Percentiles rank a stretch among this genome's conserved stretches.
Evolutionary conservation across 2,888 invertebrate species (phyloP).

Genomic region (Eupithecia exiguata): DNA sequence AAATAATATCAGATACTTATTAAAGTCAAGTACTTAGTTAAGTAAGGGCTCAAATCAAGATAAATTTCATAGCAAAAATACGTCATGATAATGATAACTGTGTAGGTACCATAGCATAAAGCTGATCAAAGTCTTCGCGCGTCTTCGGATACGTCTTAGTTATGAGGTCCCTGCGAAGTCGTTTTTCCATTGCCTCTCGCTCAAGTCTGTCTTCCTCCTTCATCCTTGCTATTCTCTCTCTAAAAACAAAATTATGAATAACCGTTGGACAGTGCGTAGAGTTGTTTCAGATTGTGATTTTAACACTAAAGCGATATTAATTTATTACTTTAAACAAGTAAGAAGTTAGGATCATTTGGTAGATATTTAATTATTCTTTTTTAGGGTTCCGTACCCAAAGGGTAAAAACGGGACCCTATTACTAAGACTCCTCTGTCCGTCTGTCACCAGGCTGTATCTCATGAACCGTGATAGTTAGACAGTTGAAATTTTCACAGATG

Average conservation of each 20-base stretch:
- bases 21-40: too few relatives aligned
- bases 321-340: not conserved
- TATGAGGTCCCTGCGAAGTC: conserved; percentile 83
- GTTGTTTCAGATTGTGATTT: not conserved
- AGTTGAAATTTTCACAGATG: too few relatives aligned
- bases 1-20: not conserved
- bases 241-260: conserved; percentile 43
- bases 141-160: conserved; percentile 88
- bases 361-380: not conserved
- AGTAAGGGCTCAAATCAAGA: not conserved
- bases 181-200: conserved; percentile 79
- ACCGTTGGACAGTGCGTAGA: not conserved
- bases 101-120: conserved; percentile 85
- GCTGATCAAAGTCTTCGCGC: conserved; percentile 88
- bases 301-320: not conserved
- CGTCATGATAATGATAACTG: conserved; percentile 2
- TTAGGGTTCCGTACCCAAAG: too few relatives aligned
- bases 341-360: too few relatives aligned
- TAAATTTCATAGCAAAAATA: not conserved
- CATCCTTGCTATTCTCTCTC: conserved; percentile 76
- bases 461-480: too few relatives aligned
- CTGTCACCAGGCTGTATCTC: too few relatives aligned
- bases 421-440: too few relatives aligned
- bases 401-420: too few relatives aligned
- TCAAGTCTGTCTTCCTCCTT: conserved; percentile 82